Conservation (phyloP, 1,140 invertebrate genomes). For the Metaphire vulgaris region DNA sequence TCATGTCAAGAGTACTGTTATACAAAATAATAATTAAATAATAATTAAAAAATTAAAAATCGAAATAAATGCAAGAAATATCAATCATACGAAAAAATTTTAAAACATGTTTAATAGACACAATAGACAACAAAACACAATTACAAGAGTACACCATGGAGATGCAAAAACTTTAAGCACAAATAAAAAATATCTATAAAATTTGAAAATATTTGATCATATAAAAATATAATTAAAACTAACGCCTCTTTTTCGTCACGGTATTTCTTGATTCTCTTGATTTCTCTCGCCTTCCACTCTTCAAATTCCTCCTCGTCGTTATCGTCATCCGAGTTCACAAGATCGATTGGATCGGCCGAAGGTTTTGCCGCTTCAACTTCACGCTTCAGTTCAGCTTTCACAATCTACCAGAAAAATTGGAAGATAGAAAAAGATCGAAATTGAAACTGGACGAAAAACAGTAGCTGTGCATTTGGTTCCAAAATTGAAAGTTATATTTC, state of each 20-base stretch:
- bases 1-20: no score
- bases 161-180: no score
- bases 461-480: neutral
- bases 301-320: slow-evolving; percentile 97
- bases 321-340: slow-evolving; percentile 93
- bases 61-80: no score
- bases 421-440: neutral
- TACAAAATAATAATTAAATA: no score
- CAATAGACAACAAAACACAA: no score
- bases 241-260: slow-evolving; percentile 86
- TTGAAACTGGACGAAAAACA: neutral
- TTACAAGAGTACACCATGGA: no score
- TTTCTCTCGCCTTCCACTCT: slow-evolving; percentile 90
- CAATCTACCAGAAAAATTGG: slow-evolving; percentile 61
- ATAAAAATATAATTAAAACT: no score
- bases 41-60: no score
- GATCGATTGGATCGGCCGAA: slow-evolving; percentile 58
- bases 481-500: neutral
- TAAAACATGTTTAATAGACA: no score
- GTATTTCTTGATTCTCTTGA: slow-evolving; percentile 91
- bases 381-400: slow-evolving; percentile 72
- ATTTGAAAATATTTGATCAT: no score
- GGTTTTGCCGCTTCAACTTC: slow-evolving; percentile 61
- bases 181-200: no score
- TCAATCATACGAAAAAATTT: no score